phyloP scores from a whole-genome alignment of 2,888 invertebrate species.

The Zelleria hepariella region DNA sequence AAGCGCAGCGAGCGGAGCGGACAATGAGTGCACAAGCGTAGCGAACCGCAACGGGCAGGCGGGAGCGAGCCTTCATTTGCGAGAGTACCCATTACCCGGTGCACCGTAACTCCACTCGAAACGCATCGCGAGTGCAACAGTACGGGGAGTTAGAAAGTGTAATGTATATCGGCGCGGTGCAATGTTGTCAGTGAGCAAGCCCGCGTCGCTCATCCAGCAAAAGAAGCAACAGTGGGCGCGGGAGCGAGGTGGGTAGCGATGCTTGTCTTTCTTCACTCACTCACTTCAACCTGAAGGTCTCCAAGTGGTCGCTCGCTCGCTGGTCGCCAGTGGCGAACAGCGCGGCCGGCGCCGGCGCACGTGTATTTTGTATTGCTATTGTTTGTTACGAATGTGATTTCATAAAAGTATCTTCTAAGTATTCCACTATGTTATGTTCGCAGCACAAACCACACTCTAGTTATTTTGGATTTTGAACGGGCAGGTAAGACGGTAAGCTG shows the following conservation, averaged over 20 bases:
- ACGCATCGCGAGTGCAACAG: conserved; percentile 52
- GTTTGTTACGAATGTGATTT: conserved; percentile 3
- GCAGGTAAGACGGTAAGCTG: neutral
- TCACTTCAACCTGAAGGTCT: neutral
- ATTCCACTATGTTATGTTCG: neutral
- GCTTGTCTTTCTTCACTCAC: neutral
- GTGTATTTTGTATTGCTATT: neutral
- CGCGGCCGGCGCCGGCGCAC: neutral
- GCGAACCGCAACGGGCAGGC: conserved; percentile 52
- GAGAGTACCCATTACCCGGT: conserved; percentile 49
- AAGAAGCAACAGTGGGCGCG: conserved; percentile 94
- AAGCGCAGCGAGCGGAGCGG: conserved; percentile 33
- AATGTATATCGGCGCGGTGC: conserved; percentile 52
- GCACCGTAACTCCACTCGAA: conserved; percentile 56
- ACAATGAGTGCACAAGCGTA: conserved; percentile 60
- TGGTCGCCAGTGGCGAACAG: neutral
- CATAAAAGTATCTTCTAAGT: neutral
- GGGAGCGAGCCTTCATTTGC: conserved; percentile 48
- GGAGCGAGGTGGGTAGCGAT: conserved; percentile 82
- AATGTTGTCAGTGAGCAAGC: conserved; percentile 67
- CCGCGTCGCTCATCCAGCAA: conserved; percentile 82
- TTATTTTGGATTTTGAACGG: neutral
- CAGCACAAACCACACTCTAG: neutral
- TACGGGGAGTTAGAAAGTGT: conserved; percentile 66
- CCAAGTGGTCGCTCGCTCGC: neutral